Evolutionary conservation across 2,888 invertebrate genomes (phyloP).

Genomic region (Caenorhabditis wallacei): DNA sequence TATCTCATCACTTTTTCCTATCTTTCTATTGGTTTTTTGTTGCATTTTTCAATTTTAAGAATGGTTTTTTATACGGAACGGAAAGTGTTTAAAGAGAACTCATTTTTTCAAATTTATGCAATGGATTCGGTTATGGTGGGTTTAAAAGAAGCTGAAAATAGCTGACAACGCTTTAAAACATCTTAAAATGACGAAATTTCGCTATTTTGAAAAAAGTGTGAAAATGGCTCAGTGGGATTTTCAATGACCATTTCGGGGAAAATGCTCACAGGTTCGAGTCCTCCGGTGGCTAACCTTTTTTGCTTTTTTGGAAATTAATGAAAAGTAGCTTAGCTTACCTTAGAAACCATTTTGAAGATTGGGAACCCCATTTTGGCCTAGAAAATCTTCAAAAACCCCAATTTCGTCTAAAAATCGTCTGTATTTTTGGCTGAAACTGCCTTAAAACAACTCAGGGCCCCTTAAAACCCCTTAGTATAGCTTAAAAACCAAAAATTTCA

Average conservation of each 20-base stretch:
- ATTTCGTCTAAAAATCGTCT: no score
- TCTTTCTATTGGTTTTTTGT: not conserved
- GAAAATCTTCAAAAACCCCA: slow-evolving; percentile 1
- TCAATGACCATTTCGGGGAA: no score
- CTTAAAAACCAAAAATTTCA: no score
- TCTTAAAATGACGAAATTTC: no score
- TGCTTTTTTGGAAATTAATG: no score
- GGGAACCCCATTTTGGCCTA: no score
- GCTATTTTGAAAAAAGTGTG: no score
- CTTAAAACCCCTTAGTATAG: no score
- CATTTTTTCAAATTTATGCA: slow-evolving; percentile 24
- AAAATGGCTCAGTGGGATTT: no score
- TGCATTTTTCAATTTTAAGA: not conserved
- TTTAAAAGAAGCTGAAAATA: not conserved
- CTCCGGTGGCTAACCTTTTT: no score
- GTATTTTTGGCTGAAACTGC: not conserved
- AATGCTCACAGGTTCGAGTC: no score
- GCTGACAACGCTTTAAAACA: not conserved
- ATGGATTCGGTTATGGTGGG: slow-evolving; percentile 32
- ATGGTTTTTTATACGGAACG: slow-evolving; percentile 6
- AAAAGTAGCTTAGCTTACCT: no score
- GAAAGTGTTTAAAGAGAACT: slow-evolving; percentile 4
- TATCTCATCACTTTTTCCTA: not conserved
- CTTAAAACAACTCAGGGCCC: not conserved
- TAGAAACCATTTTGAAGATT: slow-evolving; percentile 26